phyloP scores from a whole-genome alignment of 2,888 invertebrate genomes.

The Chrysodeixis includens region DNA sequence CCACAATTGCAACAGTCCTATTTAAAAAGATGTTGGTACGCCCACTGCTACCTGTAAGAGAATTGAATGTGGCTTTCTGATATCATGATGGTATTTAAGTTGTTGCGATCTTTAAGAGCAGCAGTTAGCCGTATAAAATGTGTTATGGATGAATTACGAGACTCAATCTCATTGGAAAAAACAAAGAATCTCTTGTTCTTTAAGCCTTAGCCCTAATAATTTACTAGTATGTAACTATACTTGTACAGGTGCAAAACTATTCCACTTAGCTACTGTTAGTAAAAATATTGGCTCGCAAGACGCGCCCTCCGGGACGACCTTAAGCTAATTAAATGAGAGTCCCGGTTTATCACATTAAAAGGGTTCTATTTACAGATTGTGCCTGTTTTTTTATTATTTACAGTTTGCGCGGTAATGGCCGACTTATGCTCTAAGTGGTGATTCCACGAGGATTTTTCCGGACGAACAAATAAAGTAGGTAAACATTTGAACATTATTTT shows the following conservation, averaged over 20 bases:
- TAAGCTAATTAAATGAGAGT: conserved; percentile 36
- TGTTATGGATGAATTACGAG: too few relatives aligned
- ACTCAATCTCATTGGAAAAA: too few relatives aligned
- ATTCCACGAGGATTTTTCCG: conserved; percentile 21
- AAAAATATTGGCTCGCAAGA: not conserved
- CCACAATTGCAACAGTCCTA: too few relatives aligned
- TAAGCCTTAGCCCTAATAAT: too few relatives aligned
- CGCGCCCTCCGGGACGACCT: not conserved
- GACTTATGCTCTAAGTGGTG: conserved; percentile 16
- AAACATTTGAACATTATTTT: conserved; percentile 38
- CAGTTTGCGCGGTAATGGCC: conserved; percentile 31
- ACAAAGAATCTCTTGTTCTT: too few relatives aligned
- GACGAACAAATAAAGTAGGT: conserved; percentile 25
- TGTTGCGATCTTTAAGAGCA: too few relatives aligned
- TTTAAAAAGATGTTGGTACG: too few relatives aligned
- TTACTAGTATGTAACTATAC: not conserved
- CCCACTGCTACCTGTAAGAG: too few relatives aligned
- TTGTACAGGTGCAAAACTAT: not conserved
- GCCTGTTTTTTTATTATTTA: conserved; percentile 37
- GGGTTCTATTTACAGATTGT: conserved; percentile 53
- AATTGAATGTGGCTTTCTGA: too few relatives aligned
- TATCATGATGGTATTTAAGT: too few relatives aligned
- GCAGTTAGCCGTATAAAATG: too few relatives aligned
- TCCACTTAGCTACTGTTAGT: not conserved
- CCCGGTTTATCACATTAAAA: conserved; percentile 56